Base-by-base conservation (phyloP, 2,113 vertebrate genomes). In the Trogon surrucura region DNA sequence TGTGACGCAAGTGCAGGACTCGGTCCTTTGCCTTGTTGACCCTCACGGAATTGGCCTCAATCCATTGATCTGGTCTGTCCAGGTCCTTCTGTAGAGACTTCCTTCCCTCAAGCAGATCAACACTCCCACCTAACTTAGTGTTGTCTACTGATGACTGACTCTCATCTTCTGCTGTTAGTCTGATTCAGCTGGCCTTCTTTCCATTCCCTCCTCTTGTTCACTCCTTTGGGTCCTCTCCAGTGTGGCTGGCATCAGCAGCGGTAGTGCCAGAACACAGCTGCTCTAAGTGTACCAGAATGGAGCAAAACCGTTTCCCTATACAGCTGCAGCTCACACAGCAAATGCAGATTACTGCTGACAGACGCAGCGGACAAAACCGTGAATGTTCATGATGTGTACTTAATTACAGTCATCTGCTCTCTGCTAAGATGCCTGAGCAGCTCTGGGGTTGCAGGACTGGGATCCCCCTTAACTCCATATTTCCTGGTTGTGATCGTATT, bases 251-350 rank as follows among this genome's bases (percentile, higher is more conserved):
- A 91, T 53, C 62, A 85, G 69, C 73, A 91, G 81, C 2, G 4
- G 13, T 65, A 26, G 48, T 74, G 61, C 87, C 79, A 89, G 92
- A 67, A 30, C 67, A 71, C 30, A 85, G 48, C 62, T 88, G 91
- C 29, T 77, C 56, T 48, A 23, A 71, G 48, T 32, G 56, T 48
- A 61, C 22, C 41, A 11, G 23, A n/a, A 13, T 15, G 58, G 74
- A 83, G 72, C 30, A 92, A 86, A 92, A 20, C 34, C 45, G 15
- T 16, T 11, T 65, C 45, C 32, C 23, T 10, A 0, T 23, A 13
- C 54, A 94, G 60, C 54, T 92, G 86, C 72, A 75, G 48, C 32
- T 88, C 71, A 26, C 62, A 54, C 38, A 58, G 36, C 72, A 72
- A 71, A 72, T 0, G 11, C 29, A 30, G n/a, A 80, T 83, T 53